Percentiles rank a stretch among this genome's conserved stretches.
Conservation (phyloP, 2,888 invertebrate genomes). For the Apodemia hepburni region DNA sequence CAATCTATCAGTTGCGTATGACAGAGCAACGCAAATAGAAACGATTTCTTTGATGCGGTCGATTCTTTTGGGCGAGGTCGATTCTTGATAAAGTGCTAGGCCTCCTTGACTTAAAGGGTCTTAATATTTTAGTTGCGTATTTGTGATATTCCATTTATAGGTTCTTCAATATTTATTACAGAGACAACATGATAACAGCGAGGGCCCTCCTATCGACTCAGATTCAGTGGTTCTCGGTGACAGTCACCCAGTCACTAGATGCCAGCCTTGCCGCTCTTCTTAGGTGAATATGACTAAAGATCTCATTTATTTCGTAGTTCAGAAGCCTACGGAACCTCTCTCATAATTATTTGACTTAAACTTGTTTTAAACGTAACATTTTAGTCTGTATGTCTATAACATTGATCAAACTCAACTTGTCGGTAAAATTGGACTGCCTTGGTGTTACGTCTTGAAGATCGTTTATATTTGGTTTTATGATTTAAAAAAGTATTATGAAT, state of each 20-base stretch:
- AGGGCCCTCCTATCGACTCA: conserved; percentile 81
- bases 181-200: conserved; percentile 87
- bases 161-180: conserved; percentile 53
- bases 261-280: conserved; percentile 82
- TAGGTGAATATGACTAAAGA: conserved; percentile 35
- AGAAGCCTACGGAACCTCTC: conserved; percentile 5
- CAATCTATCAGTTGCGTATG: too few relatives aligned
- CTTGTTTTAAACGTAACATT: background rate
- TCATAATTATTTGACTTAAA: background rate
- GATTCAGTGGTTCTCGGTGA: conserved; percentile 85
- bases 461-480: background rate
- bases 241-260: conserved; percentile 83
- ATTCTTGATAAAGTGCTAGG: too few relatives aligned
- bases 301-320: conserved; percentile 18
- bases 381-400: too few relatives aligned
- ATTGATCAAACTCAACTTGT: background rate
- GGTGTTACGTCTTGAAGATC: background rate
- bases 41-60: too few relatives aligned
- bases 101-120: too few relatives aligned
- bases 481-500: too few relatives aligned
- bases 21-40: too few relatives aligned
- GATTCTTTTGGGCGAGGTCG: too few relatives aligned
- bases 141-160: too few relatives aligned
- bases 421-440: background rate
- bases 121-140: too few relatives aligned